phyloP scores from a whole-genome alignment of 2,797 vertebrate genomes.

The Rhynchotus rufescens region DNA sequence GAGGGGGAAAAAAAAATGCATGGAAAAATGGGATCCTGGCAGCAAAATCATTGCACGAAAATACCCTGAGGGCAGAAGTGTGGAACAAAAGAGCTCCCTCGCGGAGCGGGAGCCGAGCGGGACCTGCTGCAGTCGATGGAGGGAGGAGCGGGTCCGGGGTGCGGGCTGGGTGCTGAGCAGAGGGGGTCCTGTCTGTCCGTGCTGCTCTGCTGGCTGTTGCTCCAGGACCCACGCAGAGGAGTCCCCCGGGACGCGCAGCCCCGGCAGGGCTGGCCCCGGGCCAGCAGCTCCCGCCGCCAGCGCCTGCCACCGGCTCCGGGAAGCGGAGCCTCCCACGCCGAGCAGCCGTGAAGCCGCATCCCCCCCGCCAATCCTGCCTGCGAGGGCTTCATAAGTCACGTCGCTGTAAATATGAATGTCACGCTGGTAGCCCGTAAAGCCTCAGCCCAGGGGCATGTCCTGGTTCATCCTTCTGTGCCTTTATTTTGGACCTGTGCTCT shows the following conservation, averaged over 20 bases:
- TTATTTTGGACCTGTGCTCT: not conserved
- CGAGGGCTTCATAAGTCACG: not conserved
- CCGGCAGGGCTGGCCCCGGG: not conserved
- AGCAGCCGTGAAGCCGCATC: constrained; percentile 2
- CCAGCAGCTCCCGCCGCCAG: constrained; percentile 5
- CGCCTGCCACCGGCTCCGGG: constrained; percentile 19
- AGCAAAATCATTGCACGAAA: not conserved
- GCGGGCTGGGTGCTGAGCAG: too few relatives aligned
- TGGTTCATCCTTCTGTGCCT: not conserved
- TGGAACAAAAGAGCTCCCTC: not conserved
- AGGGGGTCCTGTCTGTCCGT: constrained; percentile 24
- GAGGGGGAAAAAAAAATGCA: not conserved
- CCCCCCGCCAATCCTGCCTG: constrained; percentile 23
- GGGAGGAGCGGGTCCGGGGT: too few relatives aligned
- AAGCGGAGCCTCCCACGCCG: constrained; percentile 46
- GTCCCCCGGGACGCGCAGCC: too few relatives aligned
- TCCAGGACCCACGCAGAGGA: constrained; percentile 1
- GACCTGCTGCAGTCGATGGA: not conserved
- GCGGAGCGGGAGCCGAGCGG: not conserved
- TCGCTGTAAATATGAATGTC: constrained; percentile 25
- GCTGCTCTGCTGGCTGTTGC: not conserved
- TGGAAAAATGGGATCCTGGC: not conserved
- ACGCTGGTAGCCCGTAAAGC: not conserved
- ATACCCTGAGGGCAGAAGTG: not conserved
- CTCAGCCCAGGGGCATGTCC: not conserved